Evolutionary conservation across 2,888 invertebrate species (phyloP), one percentile per base, ranked within the genome.

Genomic region (Cepaea hortensis): DNA sequence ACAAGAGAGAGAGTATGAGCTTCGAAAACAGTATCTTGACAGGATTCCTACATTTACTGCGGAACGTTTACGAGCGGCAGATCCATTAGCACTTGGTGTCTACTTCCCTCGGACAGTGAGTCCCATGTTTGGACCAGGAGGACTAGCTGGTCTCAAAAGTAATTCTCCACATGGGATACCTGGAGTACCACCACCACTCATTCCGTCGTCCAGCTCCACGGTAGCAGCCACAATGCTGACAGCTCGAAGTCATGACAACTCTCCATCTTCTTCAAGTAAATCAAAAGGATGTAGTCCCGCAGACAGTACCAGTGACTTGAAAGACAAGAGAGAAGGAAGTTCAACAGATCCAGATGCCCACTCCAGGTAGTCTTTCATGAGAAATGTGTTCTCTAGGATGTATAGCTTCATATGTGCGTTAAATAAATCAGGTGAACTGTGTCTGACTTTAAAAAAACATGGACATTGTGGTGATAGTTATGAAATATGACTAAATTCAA

Each of bases 331-430:
- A 65, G 92, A 92, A 79, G 89, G 88, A 68, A 91, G 90, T 87
- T 92, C 92, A 15, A 92, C 91, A 75, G 93, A 93, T 84, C 91
- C 91, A 9, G 92, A 92, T 81, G 89, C 91, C 75, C 93, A 93
- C 87, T 91, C 91, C 18, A 86, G 86, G 68, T 86, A 86, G 77
- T 82, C 11, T 4, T 15, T 3, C 77, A 55, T 55, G 55, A 55
- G 55, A 55, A 55, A 55, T 55, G 55, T 55, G 55, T 55, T 11
- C 11, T 55, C 55, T 55, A 6, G 6, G 6, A 11, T 9, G 55
- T 55, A 55, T 11, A 6, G 11, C 11, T 55, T 55, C 7, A 9
- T 55, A 55, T 9, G 7, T 55, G 11, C 11, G 11, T 11, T 9
- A 55, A 55, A 9, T 11, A 9, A 11, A 55, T 55, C 0, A 55